Percentiles rank a stretch among this genome's conserved stretches.
These are phyloP conservation scores for Chrysochloris asiatica DNA, from an alignment of 2,113 vertebrate species.

Conservation along the genomic window DNA sequence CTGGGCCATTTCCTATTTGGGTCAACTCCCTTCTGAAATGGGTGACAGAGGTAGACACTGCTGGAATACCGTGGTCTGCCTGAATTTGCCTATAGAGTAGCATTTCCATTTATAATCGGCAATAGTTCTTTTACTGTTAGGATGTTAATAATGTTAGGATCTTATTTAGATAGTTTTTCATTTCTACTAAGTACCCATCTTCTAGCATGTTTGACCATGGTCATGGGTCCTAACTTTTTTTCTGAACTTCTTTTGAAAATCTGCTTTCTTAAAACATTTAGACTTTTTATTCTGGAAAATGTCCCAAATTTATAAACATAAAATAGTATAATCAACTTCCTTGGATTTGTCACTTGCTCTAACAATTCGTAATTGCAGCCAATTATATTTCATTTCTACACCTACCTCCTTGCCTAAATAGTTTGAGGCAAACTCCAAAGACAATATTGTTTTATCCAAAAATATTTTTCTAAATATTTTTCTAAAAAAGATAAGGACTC, in stretches of 20 bases:
- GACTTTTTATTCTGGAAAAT: conserved; percentile 29
- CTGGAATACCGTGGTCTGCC: conserved; percentile 18
- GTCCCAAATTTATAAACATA: conserved; percentile 39
- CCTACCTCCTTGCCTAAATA: not conserved
- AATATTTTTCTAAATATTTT: not conserved
- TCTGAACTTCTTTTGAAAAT: conserved; percentile 45
- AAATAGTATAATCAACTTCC: not conserved
- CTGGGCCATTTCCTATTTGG: conserved; percentile 59
- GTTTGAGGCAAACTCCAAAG: conserved; percentile 53
- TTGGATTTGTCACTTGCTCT: not conserved
- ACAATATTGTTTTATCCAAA: conserved; percentile 6
- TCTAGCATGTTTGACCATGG: conserved; percentile 30
- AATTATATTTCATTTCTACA: conserved; percentile 36
- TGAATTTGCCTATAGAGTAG: conserved; percentile 49
- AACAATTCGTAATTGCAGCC: not conserved
- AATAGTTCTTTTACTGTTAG: not conserved
- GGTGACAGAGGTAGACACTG: conserved; percentile 17
- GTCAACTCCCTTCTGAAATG: conserved; percentile 62
- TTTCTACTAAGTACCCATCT: not conserved
- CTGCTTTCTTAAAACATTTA: conserved; percentile 32
- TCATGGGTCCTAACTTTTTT: not conserved
- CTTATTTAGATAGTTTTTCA: conserved; percentile 36
- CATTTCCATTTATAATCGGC: conserved; percentile 48
- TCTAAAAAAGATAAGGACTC: conserved; percentile 30
- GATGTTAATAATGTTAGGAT: conserved; percentile 12